Conservation (phyloP, 1,140 invertebrate species). For the Schlechtendalia chinensis region DNA sequence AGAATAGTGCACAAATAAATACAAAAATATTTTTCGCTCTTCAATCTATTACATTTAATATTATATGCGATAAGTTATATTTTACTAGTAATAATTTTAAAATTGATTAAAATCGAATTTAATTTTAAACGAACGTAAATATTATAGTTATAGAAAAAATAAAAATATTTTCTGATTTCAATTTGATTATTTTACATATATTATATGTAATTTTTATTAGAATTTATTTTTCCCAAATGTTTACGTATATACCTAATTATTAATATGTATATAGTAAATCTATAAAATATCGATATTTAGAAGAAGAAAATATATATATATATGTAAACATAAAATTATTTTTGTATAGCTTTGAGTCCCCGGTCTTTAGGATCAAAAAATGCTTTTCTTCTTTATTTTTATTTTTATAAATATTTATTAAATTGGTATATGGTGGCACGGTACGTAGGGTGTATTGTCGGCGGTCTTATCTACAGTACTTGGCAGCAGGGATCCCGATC, state of each 20-base stretch:
- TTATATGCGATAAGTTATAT: not conserved
- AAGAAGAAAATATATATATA: not conserved
- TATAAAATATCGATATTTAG: not conserved
- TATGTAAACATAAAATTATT: not conserved
- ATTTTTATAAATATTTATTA: constrained; percentile 45
- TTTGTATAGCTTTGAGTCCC: constrained; percentile 9
- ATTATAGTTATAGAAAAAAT: not conserved
- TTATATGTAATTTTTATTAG: constrained; percentile 15
- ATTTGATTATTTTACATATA: not conserved
- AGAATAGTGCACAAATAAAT: not conserved
- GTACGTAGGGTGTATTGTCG: constrained; percentile 78
- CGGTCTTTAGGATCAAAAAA: constrained; percentile 43
- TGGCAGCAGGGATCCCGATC: constrained; percentile 82
- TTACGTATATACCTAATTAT: not conserved
- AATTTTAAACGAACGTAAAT: not conserved
- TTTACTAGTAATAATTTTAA: not conserved
- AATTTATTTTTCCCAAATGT: not conserved
- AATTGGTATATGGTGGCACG: constrained; percentile 49
- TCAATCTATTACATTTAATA: not conserved
- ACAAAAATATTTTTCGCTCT: not conserved
- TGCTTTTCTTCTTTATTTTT: constrained; percentile 32
- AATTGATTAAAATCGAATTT: not conserved
- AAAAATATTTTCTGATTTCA: not conserved
- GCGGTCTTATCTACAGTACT: constrained; percentile 82
- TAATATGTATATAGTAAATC: not conserved